Conservation (phyloP, 2,113 vertebrate genomes). For the Pholis gunnellus region DNA sequence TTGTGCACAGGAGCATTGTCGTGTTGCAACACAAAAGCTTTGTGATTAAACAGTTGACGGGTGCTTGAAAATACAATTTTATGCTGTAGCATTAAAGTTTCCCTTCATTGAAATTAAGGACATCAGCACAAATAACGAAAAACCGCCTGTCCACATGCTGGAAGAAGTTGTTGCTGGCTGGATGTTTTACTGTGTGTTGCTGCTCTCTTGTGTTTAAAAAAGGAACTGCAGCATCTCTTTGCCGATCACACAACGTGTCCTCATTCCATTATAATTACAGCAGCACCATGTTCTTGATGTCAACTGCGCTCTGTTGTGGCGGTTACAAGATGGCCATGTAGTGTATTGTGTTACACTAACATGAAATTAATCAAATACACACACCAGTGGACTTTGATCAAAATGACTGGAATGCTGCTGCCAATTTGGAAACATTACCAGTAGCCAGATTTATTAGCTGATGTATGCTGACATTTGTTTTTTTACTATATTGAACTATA, state of each 20-base stretch:
- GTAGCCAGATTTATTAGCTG: neutral
- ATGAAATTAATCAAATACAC: neutral
- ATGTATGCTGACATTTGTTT: too few relatives aligned
- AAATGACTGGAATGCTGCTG: neutral
- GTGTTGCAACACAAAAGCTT: neutral
- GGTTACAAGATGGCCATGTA: neutral
- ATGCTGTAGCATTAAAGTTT: neutral
- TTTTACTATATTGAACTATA: neutral
- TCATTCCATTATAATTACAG: neutral
- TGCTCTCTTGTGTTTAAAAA: slow-evolving; percentile 25
- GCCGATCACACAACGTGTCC: neutral
- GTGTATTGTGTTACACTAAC: neutral
- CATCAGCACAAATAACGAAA: neutral
- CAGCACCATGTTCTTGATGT: neutral
- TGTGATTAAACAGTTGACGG: neutral
- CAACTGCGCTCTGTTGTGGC: neutral
- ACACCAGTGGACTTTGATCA: neutral
- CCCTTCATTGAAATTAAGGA: neutral
- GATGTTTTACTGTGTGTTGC: slow-evolving; percentile 25
- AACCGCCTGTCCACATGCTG: too few relatives aligned
- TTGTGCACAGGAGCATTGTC: neutral
- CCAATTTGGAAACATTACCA: neutral
- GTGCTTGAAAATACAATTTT: neutral
- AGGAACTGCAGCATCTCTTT: neutral
- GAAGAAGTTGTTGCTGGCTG: neutral